Conservation (phyloP, 2,113 vertebrate species). For the Apodemus sylvaticus region DNA sequence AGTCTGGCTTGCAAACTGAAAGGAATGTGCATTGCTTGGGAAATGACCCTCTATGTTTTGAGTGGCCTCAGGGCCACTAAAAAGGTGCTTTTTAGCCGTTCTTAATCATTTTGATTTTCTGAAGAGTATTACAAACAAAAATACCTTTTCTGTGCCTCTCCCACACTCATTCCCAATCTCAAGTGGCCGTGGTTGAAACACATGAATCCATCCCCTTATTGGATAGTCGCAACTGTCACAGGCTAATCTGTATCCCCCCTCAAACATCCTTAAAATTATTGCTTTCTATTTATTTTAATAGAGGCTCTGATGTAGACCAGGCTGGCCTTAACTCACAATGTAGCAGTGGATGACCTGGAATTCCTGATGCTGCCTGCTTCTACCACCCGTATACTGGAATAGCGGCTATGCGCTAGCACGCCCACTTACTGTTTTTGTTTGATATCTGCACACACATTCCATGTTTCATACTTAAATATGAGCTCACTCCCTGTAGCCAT, state of each 20-base stretch:
- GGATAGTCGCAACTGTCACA: neutral
- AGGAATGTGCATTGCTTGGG: neutral
- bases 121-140: neutral
- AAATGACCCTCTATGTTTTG: neutral
- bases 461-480: neutral
- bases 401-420: neutral
- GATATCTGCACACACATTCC: neutral
- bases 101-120: neutral
- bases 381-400: neutral
- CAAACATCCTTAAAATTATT: neutral
- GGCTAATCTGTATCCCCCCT: neutral
- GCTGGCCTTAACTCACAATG: neutral
- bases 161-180: neutral
- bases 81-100: neutral
- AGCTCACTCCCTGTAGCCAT: neutral
- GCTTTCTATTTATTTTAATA: neutral
- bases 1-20: neutral
- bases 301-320: neutral
- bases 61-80: neutral
- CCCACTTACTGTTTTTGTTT: neutral
- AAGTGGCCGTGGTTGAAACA: neutral
- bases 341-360: neutral
- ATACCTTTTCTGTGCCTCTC: neutral
- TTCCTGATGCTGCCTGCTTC: neutral
- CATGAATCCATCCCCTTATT: neutral